phyloP scores from a whole-genome alignment of 1,140 invertebrate species.

The Heliconius hewitsoni region DNA sequence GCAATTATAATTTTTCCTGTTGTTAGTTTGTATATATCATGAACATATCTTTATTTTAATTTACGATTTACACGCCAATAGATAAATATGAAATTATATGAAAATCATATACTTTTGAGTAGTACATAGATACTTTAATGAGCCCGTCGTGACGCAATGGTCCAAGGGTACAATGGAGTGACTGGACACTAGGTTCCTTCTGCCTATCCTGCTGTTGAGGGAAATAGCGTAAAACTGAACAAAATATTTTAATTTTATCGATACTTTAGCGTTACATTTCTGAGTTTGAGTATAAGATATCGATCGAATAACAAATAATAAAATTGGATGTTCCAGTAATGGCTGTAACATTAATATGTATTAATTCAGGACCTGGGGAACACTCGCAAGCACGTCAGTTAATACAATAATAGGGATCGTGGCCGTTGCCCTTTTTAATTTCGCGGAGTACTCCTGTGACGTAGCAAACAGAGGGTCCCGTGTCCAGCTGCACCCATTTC shows the following conservation, averaged over 20 bases:
- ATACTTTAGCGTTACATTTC: too few relatives aligned
- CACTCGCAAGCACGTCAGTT: conserved; percentile 7
- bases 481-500: conserved; percentile 63
- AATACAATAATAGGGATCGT: conserved; percentile 50
- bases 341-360: neutral
- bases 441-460: conserved; percentile 70
- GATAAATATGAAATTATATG: neutral
- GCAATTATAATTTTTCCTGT: conserved; percentile 8
- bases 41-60: neutral
- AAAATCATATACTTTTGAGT: too few relatives aligned
- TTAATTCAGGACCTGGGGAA: conserved; percentile 6
- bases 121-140: too few relatives aligned
- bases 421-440: conserved; percentile 71
- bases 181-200: too few relatives aligned
- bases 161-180: too few relatives aligned
- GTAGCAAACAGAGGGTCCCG: conserved; percentile 70
- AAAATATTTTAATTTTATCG: too few relatives aligned
- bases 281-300: neutral
- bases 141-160: too few relatives aligned
- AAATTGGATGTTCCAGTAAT: neutral
- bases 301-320: conserved; percentile 6
- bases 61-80: neutral
- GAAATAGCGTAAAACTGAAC: too few relatives aligned
- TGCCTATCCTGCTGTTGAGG: too few relatives aligned
- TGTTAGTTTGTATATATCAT: neutral